Evolutionary conservation across 1,140 invertebrate genomes (phyloP).

Genomic region (Monomorium pharaonis): DNA sequence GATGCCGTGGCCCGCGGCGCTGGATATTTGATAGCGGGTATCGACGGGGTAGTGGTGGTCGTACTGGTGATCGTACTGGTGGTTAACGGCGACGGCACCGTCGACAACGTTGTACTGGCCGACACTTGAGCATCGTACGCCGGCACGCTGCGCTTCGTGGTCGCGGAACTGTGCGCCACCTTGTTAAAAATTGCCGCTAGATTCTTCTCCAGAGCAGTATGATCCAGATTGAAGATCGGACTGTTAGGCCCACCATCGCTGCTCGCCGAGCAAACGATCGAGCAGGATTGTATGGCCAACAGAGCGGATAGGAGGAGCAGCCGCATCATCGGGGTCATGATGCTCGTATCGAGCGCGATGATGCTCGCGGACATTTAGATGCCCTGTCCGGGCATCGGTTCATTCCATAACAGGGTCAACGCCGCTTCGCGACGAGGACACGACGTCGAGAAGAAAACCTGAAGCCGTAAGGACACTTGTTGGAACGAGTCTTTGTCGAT

Average conservation of each 20-base stretch:
- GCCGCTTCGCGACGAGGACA: not conserved
- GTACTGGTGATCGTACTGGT: conserved; percentile 85
- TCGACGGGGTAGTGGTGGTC: conserved; percentile 67
- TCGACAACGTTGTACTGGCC: conserved; percentile 85
- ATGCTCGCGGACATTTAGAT: conserved; percentile 46
- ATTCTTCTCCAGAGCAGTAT: conserved; percentile 86
- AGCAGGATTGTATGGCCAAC: conserved; percentile 33
- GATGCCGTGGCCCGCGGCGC: conserved; percentile 77
- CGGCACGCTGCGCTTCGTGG: conserved; percentile 88
- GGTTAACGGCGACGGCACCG: conserved; percentile 87
- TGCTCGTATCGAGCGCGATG: conserved; percentile 15
- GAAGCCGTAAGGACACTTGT: conserved; percentile 65
- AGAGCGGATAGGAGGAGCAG: conserved; percentile 17
- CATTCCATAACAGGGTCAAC: conserved; percentile 68
- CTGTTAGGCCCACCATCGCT: conserved; percentile 81
- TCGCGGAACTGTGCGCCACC: conserved; percentile 88
- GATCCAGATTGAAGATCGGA: conserved; percentile 81
- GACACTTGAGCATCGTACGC: conserved; percentile 87
- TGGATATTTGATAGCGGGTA: conserved; percentile 75
- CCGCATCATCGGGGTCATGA: conserved; percentile 67
- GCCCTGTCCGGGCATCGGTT: conserved; percentile 59
- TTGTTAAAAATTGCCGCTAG: conserved; percentile 89
- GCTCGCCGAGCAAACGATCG: conserved; percentile 46
- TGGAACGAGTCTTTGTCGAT: conserved; percentile 10
- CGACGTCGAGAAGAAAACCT: not conserved